Evolutionary conservation across 2,113 vertebrate genomes (phyloP).

Genomic region (Thalassoma bifasciatum): DNA sequence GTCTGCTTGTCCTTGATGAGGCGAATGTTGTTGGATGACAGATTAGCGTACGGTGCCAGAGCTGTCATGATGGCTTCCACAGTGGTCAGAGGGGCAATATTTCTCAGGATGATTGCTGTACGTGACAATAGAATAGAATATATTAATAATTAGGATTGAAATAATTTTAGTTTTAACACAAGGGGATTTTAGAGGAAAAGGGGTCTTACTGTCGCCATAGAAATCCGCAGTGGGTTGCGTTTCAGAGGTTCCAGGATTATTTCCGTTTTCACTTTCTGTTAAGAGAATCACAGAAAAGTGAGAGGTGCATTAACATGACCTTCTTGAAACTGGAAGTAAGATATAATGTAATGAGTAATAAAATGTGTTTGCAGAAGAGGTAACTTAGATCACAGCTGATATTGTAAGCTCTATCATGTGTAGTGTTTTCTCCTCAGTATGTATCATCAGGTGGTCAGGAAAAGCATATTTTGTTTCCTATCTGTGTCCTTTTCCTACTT

Average conservation of each 20-base stretch:
- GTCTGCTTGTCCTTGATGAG: conserved; percentile 99
- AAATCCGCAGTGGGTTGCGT: conserved; percentile 92
- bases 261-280: conserved; percentile 89
- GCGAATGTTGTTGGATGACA: conserved; percentile 95
- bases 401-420: conserved; percentile 10
- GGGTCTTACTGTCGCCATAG: conserved; percentile 95
- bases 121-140: conserved; percentile 21
- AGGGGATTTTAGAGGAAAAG: neutral
- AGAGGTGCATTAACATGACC: conserved; percentile 39
- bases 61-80: conserved; percentile 96
- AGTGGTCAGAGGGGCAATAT: conserved; percentile 93
- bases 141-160: neutral
- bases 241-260: conserved; percentile 87
- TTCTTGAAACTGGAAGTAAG: conserved; percentile 8
- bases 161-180: neutral
- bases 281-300: conserved; percentile 62
- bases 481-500: conserved; percentile 20
- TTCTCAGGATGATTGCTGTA: conserved; percentile 96
- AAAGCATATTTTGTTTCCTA: conserved; percentile 21
- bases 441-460: conserved; percentile 5
- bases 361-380: neutral
- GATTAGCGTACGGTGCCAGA: conserved; percentile 94
- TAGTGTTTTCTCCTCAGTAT: neutral
- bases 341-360: neutral
- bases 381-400: neutral